These are phyloP conservation scores for Falco cherrug DNA, from an alignment of 2,797 vertebrate species.

Conservation along the genomic window DNA sequence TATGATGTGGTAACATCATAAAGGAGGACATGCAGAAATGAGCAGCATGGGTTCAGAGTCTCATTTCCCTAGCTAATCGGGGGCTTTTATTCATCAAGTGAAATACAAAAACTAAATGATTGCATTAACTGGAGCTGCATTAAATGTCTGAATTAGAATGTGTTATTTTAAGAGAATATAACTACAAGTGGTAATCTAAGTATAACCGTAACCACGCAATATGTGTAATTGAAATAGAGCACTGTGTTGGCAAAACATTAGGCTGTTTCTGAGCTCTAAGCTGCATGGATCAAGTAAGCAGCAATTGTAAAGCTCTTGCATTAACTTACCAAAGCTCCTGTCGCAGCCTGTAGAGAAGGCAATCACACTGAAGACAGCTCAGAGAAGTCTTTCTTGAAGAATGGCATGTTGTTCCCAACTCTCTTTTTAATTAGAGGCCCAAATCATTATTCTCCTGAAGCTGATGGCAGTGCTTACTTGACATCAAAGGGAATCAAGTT, in stretches of 20 bases:
- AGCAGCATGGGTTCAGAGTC: background rate
- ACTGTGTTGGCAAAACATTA: conserved; percentile 52
- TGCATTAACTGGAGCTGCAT: conserved; percentile 13
- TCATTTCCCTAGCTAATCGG: background rate
- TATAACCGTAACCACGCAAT: conserved; percentile 34
- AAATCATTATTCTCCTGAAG: background rate
- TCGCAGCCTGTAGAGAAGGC: background rate
- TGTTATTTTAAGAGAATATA: conserved; percentile 17
- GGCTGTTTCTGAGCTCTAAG: background rate
- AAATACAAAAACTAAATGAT: background rate
- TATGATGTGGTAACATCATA: background rate
- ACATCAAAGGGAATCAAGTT: conserved; percentile 21
- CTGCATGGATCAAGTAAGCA: conserved; percentile 25
- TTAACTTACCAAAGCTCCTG: background rate
- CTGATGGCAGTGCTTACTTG: background rate
- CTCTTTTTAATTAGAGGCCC: background rate
- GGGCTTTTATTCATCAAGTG: background rate
- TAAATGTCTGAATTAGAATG: conserved; percentile 22
- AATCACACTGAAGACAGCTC: background rate
- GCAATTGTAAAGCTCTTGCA: conserved; percentile 2
- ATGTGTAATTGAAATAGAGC: conserved; percentile 37
- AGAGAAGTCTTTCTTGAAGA: background rate
- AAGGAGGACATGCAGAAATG: background rate
- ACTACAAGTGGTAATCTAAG: conserved; percentile 27
- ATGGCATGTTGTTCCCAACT: background rate